Evolutionary conservation across 2,888 invertebrate species (phyloP), one percentile per base, ranked within the genome.

Genomic region (Sicus ferrugineus): DNA sequence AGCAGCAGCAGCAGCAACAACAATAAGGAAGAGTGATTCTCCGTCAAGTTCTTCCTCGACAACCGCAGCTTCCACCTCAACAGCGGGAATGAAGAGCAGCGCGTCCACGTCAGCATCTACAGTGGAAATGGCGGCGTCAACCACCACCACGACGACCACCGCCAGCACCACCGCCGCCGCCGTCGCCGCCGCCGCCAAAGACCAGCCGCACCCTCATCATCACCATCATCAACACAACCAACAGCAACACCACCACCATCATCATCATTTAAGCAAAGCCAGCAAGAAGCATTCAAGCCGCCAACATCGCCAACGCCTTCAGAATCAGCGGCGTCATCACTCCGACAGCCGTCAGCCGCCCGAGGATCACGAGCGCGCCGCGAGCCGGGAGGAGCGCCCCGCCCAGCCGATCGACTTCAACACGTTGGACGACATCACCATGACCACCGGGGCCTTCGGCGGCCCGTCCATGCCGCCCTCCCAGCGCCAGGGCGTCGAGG

Each of bases 271-370:
- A 56, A 67, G 62, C 5, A 68, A 73, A 80, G 69, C 64, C 74
- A 58, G 73, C 75, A 68, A 80, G 50, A 71, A 76, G 67, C 75
- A 76, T 69, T 65, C 73, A 42, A 73, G 75, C 68, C 72, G 72
- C 9, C 73, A 75, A 46, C 73, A 77, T 61, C 72, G 75, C 16
- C 73, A 71, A 48, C 72, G 74, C 38, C 70, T 68, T 38, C 72
- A 71, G 50, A 65, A 64, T 21, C 58, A 68, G 56, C 77, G 76
- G 11, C 78, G 78, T 19, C 79, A 77, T 74, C 77, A 76, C 46
- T 66, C 75, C 28, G 66, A 74, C 58, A 72, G 74, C 6, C 75
- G 66, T 56, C 71, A 70, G 71, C 64, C 75, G 66, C 73, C 74
- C 16, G 70, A 67, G 7, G 75, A 76, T 38, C 61, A 65, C 31